phyloP scores from a whole-genome alignment of 2,113 vertebrate species.

The Aegotheles bennettii region DNA sequence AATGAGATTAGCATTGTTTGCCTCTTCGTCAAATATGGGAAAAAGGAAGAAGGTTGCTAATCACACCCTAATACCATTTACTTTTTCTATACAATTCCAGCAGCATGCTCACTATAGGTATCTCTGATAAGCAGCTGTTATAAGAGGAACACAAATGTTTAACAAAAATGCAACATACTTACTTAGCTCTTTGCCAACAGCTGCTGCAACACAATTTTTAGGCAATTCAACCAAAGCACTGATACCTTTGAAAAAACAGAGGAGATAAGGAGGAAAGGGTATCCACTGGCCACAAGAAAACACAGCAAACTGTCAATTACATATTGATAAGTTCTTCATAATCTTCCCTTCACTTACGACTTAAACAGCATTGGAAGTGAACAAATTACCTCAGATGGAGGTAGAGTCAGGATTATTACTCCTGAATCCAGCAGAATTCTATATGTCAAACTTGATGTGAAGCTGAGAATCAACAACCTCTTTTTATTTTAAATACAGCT shows the following conservation, averaged over 20 bases:
- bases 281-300: background rate
- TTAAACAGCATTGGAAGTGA: background rate
- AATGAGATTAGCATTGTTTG: background rate
- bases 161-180: constrained; percentile 44
- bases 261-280: background rate
- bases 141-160: background rate
- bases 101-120: fast-evolving
- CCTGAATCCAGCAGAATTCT: background rate
- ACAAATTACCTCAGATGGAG: background rate
- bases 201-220: constrained; percentile 87
- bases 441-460: background rate
- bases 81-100: background rate
- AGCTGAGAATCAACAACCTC: background rate
- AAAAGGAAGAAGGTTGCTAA: background rate
- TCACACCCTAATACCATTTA: background rate
- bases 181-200: constrained; percentile 90
- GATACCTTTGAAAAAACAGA: constrained; percentile 76
- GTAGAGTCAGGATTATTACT: background rate
- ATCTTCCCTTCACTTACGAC: background rate
- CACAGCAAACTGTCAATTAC: background rate
- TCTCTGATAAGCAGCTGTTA: background rate
- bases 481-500: background rate
- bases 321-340: background rate
- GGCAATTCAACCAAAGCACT: constrained; percentile 86
- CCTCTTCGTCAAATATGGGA: background rate